Evolutionary conservation across 2,797 vertebrate genomes (phyloP).

Genomic region (Oryzias sinensis): DNA sequence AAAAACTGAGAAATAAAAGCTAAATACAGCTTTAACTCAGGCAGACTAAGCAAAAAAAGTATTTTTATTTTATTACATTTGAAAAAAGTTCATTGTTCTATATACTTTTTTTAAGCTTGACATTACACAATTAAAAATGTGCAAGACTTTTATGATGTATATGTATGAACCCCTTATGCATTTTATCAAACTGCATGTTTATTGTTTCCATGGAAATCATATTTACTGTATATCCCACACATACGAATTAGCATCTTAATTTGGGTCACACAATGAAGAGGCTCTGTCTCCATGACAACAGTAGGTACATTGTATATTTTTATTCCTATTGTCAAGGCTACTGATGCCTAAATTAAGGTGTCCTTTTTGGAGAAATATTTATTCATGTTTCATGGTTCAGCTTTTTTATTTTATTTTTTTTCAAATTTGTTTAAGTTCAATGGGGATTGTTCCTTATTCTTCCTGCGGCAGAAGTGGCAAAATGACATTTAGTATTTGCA

Average conservation of each 20-base stretch:
- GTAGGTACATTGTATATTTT: conserved; percentile 34
- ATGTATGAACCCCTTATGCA: background rate
- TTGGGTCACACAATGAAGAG: conserved; percentile 70
- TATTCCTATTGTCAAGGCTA: conserved; percentile 22
- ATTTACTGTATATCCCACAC: conserved; percentile 48
- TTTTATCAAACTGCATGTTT: background rate
- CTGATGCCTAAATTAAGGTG: conserved; percentile 27
- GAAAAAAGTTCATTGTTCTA: too few species aligned
- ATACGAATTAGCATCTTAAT: conserved; percentile 75
- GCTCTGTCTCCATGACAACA: conserved; percentile 72
- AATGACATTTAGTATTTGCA: conserved; percentile 26
- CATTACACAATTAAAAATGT: too few species aligned
- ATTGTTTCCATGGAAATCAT: conserved; percentile 27
- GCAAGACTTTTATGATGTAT: too few species aligned
- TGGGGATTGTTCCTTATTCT: conserved; percentile 27
- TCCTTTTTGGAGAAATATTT: conserved; percentile 13
- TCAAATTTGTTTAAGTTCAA: conserved; percentile 14
- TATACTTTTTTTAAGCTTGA: too few species aligned
- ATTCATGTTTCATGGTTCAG: conserved; percentile 5
- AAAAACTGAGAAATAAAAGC: background rate
- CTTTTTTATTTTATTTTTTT: conserved; percentile 5
- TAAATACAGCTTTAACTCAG: background rate
- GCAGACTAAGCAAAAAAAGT: background rate
- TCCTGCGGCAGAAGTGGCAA: conserved; percentile 26
- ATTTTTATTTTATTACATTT: too few species aligned